These are phyloP conservation scores for Tiliacea aurago DNA, from an alignment of 2,888 invertebrate genomes.

Conservation along the genomic window DNA sequence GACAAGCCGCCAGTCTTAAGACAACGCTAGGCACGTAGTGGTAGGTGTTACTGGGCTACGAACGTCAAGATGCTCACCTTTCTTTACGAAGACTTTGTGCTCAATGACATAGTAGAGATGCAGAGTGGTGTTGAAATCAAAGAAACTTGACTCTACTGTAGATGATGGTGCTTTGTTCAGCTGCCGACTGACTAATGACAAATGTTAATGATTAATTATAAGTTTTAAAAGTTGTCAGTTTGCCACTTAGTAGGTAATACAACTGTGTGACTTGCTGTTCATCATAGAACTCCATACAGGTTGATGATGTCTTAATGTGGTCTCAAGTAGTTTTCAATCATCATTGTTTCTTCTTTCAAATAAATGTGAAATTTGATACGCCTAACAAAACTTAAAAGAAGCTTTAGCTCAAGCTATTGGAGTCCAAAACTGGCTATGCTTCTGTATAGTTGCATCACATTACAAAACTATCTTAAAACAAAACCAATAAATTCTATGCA, in stretches of 20 bases:
- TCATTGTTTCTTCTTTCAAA: not conserved
- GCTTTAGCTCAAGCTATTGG: not conserved
- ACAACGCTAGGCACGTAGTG: not conserved
- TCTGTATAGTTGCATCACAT: constrained; percentile 16
- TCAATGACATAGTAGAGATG: not conserved
- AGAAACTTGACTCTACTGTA: not conserved
- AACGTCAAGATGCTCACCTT: not conserved
- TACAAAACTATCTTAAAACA: constrained; percentile 12
- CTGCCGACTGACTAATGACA: not conserved
- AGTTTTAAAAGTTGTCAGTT: not conserved
- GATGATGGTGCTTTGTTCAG: not conserved
- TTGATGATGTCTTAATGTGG: not conserved
- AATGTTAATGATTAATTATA: not conserved
- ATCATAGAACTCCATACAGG: not conserved
- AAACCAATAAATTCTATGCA: constrained; percentile 36
- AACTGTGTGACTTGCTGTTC: not conserved
- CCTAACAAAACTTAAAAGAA: not conserved
- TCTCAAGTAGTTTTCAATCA: not conserved
- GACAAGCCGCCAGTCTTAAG: not conserved
- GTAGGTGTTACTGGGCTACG: not conserved
- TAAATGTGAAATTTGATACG: not conserved
- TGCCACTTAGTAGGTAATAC: not conserved
- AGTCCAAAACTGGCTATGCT: not conserved
- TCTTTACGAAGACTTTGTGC: not conserved
- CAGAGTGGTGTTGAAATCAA: not conserved